Conservation (phyloP, 2,888 invertebrate species). For the Xanthia icteritia region DNA sequence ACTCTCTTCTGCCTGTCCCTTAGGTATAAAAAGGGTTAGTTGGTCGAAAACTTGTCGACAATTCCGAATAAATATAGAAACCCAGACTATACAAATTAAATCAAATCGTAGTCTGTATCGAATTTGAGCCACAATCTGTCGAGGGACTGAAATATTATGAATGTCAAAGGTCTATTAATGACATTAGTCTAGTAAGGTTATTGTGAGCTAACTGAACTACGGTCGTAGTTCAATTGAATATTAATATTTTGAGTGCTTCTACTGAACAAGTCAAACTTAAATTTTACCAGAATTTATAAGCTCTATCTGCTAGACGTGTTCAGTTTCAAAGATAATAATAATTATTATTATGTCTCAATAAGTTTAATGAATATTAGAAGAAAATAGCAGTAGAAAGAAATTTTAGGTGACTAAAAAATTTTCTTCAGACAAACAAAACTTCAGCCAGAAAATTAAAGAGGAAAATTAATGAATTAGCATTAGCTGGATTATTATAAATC, state of each 20-base stretch:
- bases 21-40: not conserved
- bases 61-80: not conserved
- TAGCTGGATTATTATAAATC: too few species aligned
- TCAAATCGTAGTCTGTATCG: constrained; percentile 3
- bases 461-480: too few species aligned
- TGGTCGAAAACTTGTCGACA: not conserved
- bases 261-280: not conserved
- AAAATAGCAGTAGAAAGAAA: too few species aligned
- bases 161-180: constrained; percentile 12
- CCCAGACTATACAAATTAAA: constrained; percentile 14
- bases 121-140: constrained; percentile 19
- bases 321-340: not conserved
- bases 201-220: not conserved
- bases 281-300: not conserved
- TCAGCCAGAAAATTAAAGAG: too few species aligned
- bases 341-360: not conserved
- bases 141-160: constrained; percentile 2
- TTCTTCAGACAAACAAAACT: too few species aligned
- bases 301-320: not conserved
- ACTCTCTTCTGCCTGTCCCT: not conserved
- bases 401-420: too few species aligned
- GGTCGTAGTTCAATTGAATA: not conserved
- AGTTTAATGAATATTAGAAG: not conserved
- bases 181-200: not conserved
- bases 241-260: not conserved